phyloP scores from a whole-genome alignment of 2,113 vertebrate species.

The Embiotoca jacksoni region DNA sequence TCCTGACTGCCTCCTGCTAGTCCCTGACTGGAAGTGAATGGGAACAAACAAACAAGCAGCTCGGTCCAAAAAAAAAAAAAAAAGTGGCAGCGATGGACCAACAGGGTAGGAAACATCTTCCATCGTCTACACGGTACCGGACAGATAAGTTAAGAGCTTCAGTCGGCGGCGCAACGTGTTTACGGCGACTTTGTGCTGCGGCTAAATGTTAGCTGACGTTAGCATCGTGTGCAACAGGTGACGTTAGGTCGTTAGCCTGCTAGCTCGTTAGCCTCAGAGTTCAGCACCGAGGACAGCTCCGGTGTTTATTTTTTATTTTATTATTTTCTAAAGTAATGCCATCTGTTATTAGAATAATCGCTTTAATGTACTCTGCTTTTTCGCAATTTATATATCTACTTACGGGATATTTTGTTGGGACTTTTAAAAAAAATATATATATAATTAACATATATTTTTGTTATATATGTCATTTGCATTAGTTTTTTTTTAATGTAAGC shows the following conservation, averaged over 20 bases:
- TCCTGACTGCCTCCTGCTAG: slow-evolving; percentile 11
- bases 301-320: too few species aligned
- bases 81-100: slow-evolving; percentile 66
- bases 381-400: too few species aligned
- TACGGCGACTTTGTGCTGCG: neutral
- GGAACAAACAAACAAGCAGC: slow-evolving; percentile 1
- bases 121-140: rapidly evolving
- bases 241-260: slow-evolving; percentile 38
- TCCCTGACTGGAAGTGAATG: neutral
- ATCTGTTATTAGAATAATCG: too few species aligned
- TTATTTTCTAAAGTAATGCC: too few species aligned
- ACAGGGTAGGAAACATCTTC: slow-evolving; percentile 61
- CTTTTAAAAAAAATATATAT: too few species aligned
- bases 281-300: slow-evolving; percentile 75
- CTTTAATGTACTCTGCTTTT: too few species aligned
- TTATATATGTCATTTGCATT: too few species aligned
- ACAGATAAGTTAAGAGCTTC: neutral
- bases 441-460: too few species aligned
- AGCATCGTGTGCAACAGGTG: slow-evolving; percentile 66
- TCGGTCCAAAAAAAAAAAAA: neutral
- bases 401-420: too few species aligned
- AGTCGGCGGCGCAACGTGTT: neutral
- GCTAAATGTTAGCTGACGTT: neutral
- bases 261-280: slow-evolving; percentile 29
- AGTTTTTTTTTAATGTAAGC: too few species aligned